phyloP scores from a whole-genome alignment of 2,797 vertebrate genomes.

The Chanos chanos region DNA sequence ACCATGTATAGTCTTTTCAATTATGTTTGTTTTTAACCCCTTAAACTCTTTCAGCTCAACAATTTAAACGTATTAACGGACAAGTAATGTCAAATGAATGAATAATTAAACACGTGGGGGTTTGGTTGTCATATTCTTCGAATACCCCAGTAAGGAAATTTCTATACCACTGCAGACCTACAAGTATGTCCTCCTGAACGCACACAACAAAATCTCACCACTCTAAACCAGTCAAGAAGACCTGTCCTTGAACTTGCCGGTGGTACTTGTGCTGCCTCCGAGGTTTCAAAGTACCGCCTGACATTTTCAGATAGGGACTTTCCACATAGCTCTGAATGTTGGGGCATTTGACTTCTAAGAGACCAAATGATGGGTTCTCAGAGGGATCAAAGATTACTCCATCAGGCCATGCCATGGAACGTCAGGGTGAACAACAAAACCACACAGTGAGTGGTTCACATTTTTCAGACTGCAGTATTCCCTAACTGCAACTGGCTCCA shows the following conservation, averaged over 20 bases:
- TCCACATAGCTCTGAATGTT: constrained; percentile 7
- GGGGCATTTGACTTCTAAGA: constrained; percentile 17
- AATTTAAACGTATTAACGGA: too few species aligned
- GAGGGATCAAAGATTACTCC: neutral
- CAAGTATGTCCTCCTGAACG: neutral
- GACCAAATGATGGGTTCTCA: constrained; percentile 11
- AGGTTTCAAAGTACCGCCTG: neutral
- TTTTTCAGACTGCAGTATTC: constrained; percentile 9
- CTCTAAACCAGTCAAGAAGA: neutral
- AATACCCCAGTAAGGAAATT: too few species aligned
- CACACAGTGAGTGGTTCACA: constrained; percentile 8
- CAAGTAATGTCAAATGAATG: too few species aligned
- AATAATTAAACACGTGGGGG: too few species aligned
- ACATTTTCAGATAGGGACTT: neutral
- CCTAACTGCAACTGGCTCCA: neutral
- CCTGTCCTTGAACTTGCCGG: constrained; percentile 2
- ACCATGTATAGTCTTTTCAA: too few species aligned
- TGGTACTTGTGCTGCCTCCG: constrained; percentile 3
- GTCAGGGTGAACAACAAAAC: constrained; percentile 22
- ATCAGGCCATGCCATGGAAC: constrained; percentile 24
- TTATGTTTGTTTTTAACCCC: too few species aligned
- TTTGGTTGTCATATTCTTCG: too few species aligned
- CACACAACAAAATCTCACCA: constrained; percentile 3
- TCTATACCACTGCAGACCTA: too few species aligned
- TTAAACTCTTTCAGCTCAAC: too few species aligned